Evolutionary conservation across 2,888 invertebrate genomes (phyloP).

Genomic region (Nymphalis polychloros): DNA sequence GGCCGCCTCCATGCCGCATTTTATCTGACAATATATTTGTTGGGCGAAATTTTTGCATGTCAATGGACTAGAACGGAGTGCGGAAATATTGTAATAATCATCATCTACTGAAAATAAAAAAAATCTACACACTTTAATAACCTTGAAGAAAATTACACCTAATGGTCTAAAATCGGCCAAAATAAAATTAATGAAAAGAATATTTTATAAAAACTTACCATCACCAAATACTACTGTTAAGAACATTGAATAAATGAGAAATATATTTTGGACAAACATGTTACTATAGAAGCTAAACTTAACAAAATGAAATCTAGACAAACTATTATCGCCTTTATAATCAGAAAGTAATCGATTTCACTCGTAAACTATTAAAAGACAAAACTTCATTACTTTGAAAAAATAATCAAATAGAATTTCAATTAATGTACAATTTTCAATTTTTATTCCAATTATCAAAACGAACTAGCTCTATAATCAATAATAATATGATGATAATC

Average conservation of each 20-base stretch:
- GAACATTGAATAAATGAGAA: background rate
- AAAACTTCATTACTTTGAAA: slow-evolving; percentile 28
- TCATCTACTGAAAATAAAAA: slow-evolving; percentile 23
- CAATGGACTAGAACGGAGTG: slow-evolving; percentile 25
- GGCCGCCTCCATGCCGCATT: slow-evolving; percentile 33
- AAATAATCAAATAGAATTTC: background rate
- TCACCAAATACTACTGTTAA: background rate
- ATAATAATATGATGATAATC: no score
- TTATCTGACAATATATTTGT: slow-evolving; percentile 36
- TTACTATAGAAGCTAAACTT: background rate
- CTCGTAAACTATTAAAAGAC: slow-evolving; percentile 9
- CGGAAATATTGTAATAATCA: slow-evolving; percentile 42
- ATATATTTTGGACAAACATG: background rate
- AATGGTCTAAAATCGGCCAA: no score
- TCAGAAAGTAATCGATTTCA: slow-evolving; percentile 32
- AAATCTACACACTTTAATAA: background rate
- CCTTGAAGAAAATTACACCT: no score
- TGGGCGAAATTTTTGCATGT: slow-evolving; percentile 26
- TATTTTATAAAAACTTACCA: background rate
- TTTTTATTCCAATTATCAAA: no score
- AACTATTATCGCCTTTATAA: slow-evolving; percentile 3
- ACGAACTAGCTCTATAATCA: no score
- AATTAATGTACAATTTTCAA: background rate
- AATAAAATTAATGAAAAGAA: background rate
- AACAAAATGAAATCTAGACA: background rate